These are phyloP conservation scores for Ennomos quercinarius DNA, from an alignment of 2,888 invertebrate species.

Conservation along the genomic window DNA sequence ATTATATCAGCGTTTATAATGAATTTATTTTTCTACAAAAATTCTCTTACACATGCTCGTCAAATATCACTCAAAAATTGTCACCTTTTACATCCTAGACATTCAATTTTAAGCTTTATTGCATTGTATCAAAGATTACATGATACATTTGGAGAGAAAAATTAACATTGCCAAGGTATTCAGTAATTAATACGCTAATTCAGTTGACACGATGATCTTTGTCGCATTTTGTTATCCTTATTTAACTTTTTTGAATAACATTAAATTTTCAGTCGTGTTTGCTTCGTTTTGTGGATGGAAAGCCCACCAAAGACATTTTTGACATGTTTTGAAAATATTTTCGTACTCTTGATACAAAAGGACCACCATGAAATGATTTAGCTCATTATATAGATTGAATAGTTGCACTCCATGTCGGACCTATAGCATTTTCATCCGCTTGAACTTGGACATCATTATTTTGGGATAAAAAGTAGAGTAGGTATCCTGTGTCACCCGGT, in stretches of 20 bases:
- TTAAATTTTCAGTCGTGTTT: conserved; percentile 63
- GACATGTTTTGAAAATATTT: no score
- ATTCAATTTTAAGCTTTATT: conserved; percentile 45
- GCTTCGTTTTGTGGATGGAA: conserved; percentile 35
- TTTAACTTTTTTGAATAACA: conserved; percentile 56
- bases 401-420: no score
- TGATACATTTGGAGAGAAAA: conserved; percentile 6
- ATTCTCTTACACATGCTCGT: conserved; percentile 42
- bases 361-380: no score
- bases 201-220: conserved; percentile 61
- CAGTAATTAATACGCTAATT: conserved; percentile 67
- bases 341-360: no score
- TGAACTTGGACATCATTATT: no score
- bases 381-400: no score
- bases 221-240: conserved; percentile 60
- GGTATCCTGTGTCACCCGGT: no score
- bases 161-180: conserved; percentile 49
- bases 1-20: conserved; percentile 38
- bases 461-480: no score
- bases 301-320: not conserved
- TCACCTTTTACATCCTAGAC: conserved; percentile 1
- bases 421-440: no score
- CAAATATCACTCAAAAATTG: conserved; percentile 2
- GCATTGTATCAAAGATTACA: conserved; percentile 33
- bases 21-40: conserved; percentile 37